Conservation (phyloP, 2,888 invertebrate species). For the Strigamia maritima region DNA sequence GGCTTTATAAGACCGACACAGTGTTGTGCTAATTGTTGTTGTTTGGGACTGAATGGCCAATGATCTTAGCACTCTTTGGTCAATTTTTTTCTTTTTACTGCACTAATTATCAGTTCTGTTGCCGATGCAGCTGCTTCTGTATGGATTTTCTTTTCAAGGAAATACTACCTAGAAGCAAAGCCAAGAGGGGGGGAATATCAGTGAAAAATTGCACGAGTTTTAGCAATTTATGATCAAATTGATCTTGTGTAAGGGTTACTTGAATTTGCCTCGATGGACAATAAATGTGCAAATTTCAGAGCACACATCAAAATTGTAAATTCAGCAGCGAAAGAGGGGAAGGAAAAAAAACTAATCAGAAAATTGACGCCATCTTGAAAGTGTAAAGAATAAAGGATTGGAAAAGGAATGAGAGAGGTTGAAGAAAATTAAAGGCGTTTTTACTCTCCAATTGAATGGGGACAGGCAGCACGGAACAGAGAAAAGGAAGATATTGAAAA, state of each 20-base stretch:
- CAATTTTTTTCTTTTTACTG: not conserved
- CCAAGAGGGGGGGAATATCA: not conserved
- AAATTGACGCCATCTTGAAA: conserved; percentile 12
- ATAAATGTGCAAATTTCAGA: conserved; percentile 9
- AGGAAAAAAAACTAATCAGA: conserved; percentile 1
- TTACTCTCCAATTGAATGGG: not conserved
- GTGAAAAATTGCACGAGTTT: not conserved
- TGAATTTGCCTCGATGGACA: conserved; percentile 4
- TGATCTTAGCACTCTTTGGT: not conserved
- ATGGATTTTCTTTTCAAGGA: not conserved
- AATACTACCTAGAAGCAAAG: not conserved
- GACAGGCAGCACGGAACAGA: not conserved
- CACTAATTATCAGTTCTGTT: conserved; percentile 2
- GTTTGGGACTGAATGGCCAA: not conserved
- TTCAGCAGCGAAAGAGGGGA: not conserved
- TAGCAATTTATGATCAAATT: not conserved
- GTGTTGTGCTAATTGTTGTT: not conserved
- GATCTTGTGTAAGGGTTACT: not conserved
- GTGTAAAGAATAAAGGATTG: not conserved
- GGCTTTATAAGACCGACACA: not conserved
- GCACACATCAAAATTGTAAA: conserved; percentile 7
- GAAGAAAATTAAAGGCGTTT: conserved; percentile 18
- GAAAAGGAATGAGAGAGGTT: not conserved
- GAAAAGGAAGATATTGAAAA: conserved; percentile 26
- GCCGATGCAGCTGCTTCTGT: not conserved